A percentile compares a stretch with the other conserved stretches of the same genome.
Evolutionary conservation across 2,888 invertebrate genomes (phyloP).

Genomic region (Zaprionus lineosus): DNA sequence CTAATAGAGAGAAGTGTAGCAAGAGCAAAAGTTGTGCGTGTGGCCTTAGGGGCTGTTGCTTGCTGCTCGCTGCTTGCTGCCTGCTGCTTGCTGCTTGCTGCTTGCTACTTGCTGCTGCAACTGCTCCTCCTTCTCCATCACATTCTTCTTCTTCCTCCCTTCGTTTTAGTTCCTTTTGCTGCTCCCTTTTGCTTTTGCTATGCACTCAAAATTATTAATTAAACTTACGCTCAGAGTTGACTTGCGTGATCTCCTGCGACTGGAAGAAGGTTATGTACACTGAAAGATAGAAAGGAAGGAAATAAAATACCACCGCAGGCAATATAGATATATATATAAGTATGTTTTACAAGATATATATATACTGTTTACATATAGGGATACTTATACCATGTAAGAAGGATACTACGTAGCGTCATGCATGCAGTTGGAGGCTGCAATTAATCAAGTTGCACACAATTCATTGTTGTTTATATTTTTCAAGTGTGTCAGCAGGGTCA

Average conservation of each 20-base stretch:
- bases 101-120: slow-evolving; percentile 3
- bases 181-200: slow-evolving; percentile 25
- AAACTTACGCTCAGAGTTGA: slow-evolving; percentile 82
- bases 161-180: slow-evolving; percentile 3
- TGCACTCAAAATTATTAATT: slow-evolving; percentile 78
- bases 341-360: not conserved
- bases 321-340: slow-evolving; percentile 26
- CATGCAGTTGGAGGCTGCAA: slow-evolving; percentile 47
- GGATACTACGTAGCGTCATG: slow-evolving; percentile 8
- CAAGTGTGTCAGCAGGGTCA: slow-evolving; percentile 34
- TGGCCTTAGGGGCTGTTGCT: slow-evolving; percentile 22
- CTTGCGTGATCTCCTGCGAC: slow-evolving; percentile 73
- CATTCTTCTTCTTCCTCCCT: too few species aligned
- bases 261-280: slow-evolving; percentile 78
- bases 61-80: not conserved
- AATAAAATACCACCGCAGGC: slow-evolving; percentile 32
- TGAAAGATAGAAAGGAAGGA: slow-evolving; percentile 52
- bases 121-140: slow-evolving; percentile 18
- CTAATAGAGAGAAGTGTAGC: slow-evolving; percentile 73
- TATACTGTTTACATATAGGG: not conserved
- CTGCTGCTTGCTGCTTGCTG: not conserved
- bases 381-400: not conserved
- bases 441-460: slow-evolving; percentile 71
- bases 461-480: slow-evolving; percentile 11
- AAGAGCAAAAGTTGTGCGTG: slow-evolving; percentile 64